A percentile compares a stretch with the other conserved stretches of the same genome.
phyloP scores from a whole-genome alignment of 2,888 invertebrate genomes.

The Myopa tessellatipennis region DNA sequence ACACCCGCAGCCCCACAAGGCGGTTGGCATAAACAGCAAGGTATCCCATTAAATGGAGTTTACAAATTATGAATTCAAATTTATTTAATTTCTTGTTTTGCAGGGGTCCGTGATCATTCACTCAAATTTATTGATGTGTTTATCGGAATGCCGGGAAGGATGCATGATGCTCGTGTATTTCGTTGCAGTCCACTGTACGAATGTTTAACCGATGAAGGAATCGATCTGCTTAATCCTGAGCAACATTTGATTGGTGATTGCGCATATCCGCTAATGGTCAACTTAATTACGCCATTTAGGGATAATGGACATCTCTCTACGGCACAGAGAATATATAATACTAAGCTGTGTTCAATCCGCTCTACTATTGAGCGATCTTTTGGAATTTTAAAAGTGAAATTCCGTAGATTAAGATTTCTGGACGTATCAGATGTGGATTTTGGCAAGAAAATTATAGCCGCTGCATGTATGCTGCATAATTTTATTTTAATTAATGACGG shows the following conservation, averaged over 20 bases:
- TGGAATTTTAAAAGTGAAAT: not conserved
- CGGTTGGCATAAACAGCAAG: too few relatives aligned
- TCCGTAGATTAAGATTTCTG: not conserved
- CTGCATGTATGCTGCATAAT: not conserved
- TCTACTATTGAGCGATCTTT: slow-evolving; percentile 27
- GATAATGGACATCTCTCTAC: slow-evolving; percentile 23
- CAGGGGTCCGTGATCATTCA: too few relatives aligned
- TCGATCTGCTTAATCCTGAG: too few relatives aligned
- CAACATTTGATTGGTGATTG: too few relatives aligned
- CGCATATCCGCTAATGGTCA: too few relatives aligned
- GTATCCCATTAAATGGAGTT: not conserved
- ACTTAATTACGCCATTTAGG: not conserved
- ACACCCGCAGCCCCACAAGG: too few relatives aligned
- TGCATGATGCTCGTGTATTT: slow-evolving; percentile 31
- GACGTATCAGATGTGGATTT: not conserved
- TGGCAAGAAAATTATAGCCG: not conserved
- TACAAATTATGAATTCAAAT: not conserved
- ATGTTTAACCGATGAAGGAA: too few relatives aligned
- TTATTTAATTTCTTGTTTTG: too few relatives aligned
- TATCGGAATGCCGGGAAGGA: slow-evolving; percentile 34
- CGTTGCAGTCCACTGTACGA: not conserved
- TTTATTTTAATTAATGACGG: not conserved
- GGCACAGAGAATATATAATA: slow-evolving; percentile 2
- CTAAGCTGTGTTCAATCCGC: slow-evolving; percentile 8
- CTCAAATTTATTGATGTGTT: too few relatives aligned